phyloP scores from a whole-genome alignment of 2,797 vertebrate genomes.

The Amblyraja radiata region DNA sequence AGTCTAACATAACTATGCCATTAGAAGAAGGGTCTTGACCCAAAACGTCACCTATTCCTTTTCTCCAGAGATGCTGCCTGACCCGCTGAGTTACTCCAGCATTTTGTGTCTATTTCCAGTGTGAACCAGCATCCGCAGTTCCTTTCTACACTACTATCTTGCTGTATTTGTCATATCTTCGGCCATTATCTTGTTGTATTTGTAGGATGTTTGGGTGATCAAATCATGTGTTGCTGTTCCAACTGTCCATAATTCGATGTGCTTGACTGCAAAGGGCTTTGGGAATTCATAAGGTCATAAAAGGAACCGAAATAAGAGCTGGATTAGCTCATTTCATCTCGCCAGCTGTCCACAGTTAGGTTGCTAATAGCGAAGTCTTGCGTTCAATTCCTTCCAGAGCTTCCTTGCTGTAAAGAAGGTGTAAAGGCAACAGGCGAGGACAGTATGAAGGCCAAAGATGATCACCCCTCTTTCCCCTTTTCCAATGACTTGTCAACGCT shows the following conservation, averaged over 20 bases:
- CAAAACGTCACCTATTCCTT: no score
- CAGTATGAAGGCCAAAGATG: background rate
- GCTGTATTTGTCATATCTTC: background rate
- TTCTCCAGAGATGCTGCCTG: no score
- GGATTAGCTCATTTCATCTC: background rate
- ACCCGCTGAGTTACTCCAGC: no score
- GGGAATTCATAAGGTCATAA: background rate
- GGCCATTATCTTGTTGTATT: background rate
- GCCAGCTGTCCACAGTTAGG: background rate
- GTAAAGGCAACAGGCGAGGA: background rate
- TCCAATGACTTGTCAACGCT: background rate
- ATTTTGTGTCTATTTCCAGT: no score
- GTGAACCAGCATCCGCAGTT: no score
- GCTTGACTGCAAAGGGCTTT: background rate
- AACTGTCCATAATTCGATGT: background rate
- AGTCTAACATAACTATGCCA: background rate
- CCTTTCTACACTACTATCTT: no score
- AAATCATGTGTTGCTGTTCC: background rate
- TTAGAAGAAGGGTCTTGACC: no score
- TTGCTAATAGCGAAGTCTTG: no score
- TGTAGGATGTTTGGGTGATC: background rate
- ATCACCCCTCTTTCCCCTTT: background rate
- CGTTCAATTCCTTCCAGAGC: background rate
- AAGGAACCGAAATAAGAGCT: background rate
- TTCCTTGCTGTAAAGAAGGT: background rate